Base-by-base conservation (phyloP, 2,888 invertebrate genomes). In the Epirrhoe alternata region DNA sequence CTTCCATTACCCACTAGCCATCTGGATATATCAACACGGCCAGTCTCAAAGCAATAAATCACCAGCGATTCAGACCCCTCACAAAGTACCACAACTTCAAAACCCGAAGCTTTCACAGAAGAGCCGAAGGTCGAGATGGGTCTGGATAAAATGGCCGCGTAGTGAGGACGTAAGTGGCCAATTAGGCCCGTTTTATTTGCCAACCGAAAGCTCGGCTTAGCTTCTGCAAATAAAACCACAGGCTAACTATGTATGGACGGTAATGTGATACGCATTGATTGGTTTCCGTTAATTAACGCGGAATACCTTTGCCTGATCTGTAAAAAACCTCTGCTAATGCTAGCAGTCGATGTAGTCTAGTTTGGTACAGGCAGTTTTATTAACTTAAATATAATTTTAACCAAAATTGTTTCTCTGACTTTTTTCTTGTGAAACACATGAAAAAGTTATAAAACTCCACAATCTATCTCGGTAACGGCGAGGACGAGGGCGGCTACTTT, bases 161-260 rank as follows among this genome's bases (percentile, higher is more conserved):
- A 69, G 68, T 69, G 72, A 68, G 73, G 68, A 71, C 68, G 54
- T 70, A 71, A 73, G 72, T 72, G 74, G 68, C 71, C 74, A 74
- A 74, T 74, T 74, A 74, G 72, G 66, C 51, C 42, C 65, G 72
- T 68, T 74, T 74, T 74, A 74, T 74, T 72, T 75, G 69, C 71
- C 66, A 62, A 65, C 70, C 70, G 63, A 74, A 74, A 73, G 73
- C 73, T 67, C 58, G 58, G 71, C 70, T 73, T 69, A 66, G 71
- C 71, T 73, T 74, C 69, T 61, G 68, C 70, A 74, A 74, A 74
- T 73, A 71, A 71, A 73, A 69, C 54, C 63, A 51, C 55, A 56
- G 17, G 50, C 60, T 35, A 51, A 51, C 60, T 54, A 61, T 53
- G 64, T 63, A 50, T 58, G 51, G 61, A 57, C 35, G 38, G 64